Evolutionary conservation across 2,113 vertebrate genomes (phyloP), one percentile per base, ranked within the genome.

Genomic region (Eolophus roseicapilla): DNA sequence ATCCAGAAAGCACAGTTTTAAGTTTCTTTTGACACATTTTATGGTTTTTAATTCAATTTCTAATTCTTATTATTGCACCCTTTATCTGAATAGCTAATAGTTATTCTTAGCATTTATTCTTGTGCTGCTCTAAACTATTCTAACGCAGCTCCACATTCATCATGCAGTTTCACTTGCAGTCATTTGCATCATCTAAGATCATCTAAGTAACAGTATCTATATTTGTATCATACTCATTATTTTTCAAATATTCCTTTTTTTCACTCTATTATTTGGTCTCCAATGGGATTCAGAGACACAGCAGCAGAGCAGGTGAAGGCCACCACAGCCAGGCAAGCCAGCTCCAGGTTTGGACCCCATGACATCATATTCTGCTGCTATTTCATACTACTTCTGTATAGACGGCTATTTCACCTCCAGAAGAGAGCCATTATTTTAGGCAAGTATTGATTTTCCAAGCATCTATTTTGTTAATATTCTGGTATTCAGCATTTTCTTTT

Each of bases 391-490:
- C 10, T 50, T 85, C 11, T 20, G 2, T 24, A 39, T 3, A 13
- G 37, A 39, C 19, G 43, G 62, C 27, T n/a, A 78, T 88, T 93
- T 80, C 50, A 74, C 11, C 46, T 83, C 60, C 50, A 88, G 25
- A 93, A 35, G 3, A 47, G 5, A 84, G 31, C 57, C 63, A 62
- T 82, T 85, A 31, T 37, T 95, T 91, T 35, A 55, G 33, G n/a
- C 27, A 88, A 68, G 13, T 9, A 78, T 16, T 78, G 68, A 83
- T 78, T 83, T 81, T 86, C n/a, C 46, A 73, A 62, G n/a, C 67
- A 80, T 44, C 67, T 89, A 4, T 80, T 80, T 67, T 53, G 27
- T 84, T 90, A 78, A 53, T 92, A 57, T 81, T 88, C 41, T 88
- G 18, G 23, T 82, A 52, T 3, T 52, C 64, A 65, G 24, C 76